Conservation (phyloP, 2,113 vertebrate species). For the Pica pica region DNA sequence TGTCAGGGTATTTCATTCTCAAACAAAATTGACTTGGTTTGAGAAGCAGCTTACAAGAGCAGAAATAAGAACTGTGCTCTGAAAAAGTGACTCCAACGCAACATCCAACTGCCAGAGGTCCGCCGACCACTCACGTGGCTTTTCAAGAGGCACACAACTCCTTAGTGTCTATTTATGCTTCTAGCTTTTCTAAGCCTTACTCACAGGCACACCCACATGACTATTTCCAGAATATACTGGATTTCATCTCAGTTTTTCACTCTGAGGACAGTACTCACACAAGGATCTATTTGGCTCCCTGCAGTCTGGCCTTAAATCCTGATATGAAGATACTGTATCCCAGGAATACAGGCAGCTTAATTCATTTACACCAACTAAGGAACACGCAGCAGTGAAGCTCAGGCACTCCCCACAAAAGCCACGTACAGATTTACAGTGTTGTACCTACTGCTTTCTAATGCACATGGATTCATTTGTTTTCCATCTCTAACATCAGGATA, state of each 20-base stretch:
- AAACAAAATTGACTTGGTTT: background rate
- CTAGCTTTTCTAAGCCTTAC: background rate
- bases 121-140: rapidly evolving
- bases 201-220: background rate
- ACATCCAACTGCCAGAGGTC: background rate
- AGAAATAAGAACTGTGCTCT: background rate
- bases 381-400: background rate
- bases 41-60: background rate
- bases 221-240: background rate
- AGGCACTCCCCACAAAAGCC: background rate
- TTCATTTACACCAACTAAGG: background rate
- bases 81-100: background rate
- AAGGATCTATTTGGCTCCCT: background rate
- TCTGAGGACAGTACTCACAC: background rate
- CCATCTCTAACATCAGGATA: background rate
- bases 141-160: background rate
- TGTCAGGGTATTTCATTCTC: background rate
- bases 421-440: background rate
- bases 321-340: background rate
- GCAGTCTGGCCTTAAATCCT: background rate
- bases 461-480: background rate
- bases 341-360: background rate
- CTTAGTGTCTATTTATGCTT: background rate
- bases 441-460: background rate
- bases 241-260: background rate